A percentile compares a stretch with the other conserved stretches of the same genome.
Evolutionary conservation across 35 echinoderm and acorn worm species (phyloP).

Genomic region (Nesometra sesokonis): DNA sequence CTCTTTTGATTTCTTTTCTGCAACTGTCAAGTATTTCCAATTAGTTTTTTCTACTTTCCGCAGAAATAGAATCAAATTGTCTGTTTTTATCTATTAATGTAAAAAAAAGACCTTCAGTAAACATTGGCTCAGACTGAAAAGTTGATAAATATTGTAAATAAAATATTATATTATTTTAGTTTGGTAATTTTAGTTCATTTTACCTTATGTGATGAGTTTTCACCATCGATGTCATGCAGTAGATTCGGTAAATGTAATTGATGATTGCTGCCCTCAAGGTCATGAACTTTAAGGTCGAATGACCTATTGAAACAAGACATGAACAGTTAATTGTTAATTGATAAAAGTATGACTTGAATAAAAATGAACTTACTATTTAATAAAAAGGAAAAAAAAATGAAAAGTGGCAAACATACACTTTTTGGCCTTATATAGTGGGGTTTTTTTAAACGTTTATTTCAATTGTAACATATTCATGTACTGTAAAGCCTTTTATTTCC

Average conservation of each 20-base stretch:
- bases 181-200: no score
- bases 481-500: no score
- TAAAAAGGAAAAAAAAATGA: no score
- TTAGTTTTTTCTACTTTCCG: constrained; percentile 49
- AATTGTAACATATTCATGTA: no score
- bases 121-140: not conserved
- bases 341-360: no score
- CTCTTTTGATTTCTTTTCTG: constrained; percentile 52
- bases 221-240: constrained; percentile 19
- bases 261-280: constrained; percentile 30
- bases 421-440: no score
- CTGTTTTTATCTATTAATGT: constrained; percentile 61
- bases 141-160: no score
- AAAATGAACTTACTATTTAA: no score
- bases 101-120: not conserved
- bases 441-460: no score
- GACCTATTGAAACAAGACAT: constrained; percentile 21
- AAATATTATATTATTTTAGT: no score
- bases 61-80: constrained; percentile 62
- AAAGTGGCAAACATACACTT: no score
- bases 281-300: constrained; percentile 30
- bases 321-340: no score
- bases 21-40: constrained; percentile 65
- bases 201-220: constrained; percentile 64
- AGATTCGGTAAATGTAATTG: constrained; percentile 47